Conservation (phyloP, 2,888 invertebrate genomes). For the Stomorhina lunata region DNA sequence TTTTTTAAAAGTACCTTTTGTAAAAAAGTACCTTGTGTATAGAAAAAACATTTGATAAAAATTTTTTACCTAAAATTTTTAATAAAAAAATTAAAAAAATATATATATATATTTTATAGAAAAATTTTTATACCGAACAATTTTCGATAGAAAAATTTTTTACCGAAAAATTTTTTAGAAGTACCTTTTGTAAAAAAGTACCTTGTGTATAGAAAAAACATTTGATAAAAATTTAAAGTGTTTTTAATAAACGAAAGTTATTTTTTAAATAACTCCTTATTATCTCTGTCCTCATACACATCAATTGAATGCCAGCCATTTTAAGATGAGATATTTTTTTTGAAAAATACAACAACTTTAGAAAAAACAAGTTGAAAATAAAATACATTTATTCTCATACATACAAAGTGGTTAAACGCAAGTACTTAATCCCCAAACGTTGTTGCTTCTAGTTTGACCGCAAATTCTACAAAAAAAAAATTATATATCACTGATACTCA, state of each 20-base stretch:
- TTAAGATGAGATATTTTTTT: slow-evolving; percentile 42
- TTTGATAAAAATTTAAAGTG: not conserved
- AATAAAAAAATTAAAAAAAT: no score
- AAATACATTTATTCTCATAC: slow-evolving; percentile 50
- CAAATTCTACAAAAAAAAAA: slow-evolving; percentile 52
- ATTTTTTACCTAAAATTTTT: no score
- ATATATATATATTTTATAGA: no score
- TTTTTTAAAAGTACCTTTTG: no score
- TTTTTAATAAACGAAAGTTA: not conserved
- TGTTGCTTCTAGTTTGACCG: slow-evolving; percentile 59
- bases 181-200: no score
- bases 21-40: no score
- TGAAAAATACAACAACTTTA: slow-evolving; percentile 3
- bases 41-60: no score
- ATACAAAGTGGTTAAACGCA: slow-evolving; percentile 64
- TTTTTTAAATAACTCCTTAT: not conserved
- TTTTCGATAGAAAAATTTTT: no score
- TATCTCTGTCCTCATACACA: not conserved
- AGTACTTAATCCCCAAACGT: slow-evolving; percentile 65
- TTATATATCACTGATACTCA: slow-evolving; percentile 39
- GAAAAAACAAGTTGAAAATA: slow-evolving; percentile 16
- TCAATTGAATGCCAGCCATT: slow-evolving; percentile 45
- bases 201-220: no score
- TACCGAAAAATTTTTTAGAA: no score
- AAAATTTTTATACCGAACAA: no score